These are phyloP conservation scores for Distichodus sexfasciatus DNA, from an alignment of 2,797 vertebrate species.

Conservation along the genomic window DNA sequence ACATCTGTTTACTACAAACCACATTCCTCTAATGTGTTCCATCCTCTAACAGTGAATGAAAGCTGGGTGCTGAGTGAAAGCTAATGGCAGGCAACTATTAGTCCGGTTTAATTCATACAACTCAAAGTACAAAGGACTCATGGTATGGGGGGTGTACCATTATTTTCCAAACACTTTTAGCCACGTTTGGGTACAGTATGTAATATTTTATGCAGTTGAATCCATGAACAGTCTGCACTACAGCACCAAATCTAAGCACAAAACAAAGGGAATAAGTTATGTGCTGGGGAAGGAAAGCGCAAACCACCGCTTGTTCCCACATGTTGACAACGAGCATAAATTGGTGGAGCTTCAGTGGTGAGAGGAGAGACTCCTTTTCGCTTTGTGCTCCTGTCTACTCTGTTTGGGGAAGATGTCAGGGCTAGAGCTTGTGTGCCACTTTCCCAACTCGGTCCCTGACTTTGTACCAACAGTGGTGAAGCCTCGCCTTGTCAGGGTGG, in stretches of 20 bases:
- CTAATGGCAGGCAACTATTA: no score
- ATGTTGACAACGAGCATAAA: background rate
- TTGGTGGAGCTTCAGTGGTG: background rate
- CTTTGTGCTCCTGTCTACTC: slow-evolving; percentile 25
- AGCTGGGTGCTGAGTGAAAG: no score
- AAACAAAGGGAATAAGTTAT: background rate
- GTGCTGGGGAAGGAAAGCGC: background rate
- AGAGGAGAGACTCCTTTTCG: background rate
- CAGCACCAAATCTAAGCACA: background rate
- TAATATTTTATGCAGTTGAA: no score
- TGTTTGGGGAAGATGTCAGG: slow-evolving; percentile 2
- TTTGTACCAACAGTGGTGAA: background rate
- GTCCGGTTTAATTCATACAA: no score
- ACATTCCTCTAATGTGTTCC: no score
- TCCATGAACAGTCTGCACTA: background rate
- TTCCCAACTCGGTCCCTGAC: background rate
- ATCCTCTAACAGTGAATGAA: no score
- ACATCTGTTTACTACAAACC: no score
- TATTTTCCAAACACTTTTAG: no score
- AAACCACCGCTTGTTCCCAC: background rate
- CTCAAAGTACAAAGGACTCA: no score
- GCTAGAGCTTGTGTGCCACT: slow-evolving; percentile 3
- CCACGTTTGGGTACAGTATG: no score
- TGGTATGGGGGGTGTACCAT: no score
- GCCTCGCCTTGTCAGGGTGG: background rate